Conservation (phyloP, 2,113 vertebrate genomes). For the Chaetorhynchus papuensis region DNA sequence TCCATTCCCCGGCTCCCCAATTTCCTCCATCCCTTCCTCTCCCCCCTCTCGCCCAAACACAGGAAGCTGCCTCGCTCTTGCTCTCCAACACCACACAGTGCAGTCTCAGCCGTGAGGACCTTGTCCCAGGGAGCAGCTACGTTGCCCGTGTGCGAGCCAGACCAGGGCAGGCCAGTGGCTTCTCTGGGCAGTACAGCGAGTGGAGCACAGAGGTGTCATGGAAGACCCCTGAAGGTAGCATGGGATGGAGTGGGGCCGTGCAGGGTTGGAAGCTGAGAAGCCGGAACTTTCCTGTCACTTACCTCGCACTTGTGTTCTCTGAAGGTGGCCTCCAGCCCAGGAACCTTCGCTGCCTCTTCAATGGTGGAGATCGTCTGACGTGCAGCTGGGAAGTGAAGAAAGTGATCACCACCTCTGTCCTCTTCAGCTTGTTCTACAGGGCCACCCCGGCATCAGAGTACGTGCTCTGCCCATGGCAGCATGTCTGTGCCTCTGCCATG, state of each 20-base stretch:
- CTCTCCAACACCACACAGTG: not conserved
- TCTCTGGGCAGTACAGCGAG: not conserved
- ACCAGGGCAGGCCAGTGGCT: not conserved
- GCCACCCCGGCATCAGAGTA: not conserved
- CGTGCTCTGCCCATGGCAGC: not conserved
- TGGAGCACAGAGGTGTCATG: constrained; percentile 62
- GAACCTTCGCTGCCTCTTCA: constrained; percentile 70
- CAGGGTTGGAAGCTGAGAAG: not conserved
- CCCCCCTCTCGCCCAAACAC: not conserved
- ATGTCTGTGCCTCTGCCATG: not conserved
- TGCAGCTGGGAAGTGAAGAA: constrained; percentile 74
- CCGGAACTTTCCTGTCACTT: not conserved
- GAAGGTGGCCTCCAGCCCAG: constrained; percentile 57
- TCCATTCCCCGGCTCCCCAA: not conserved
- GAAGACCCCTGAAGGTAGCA: constrained; percentile 63
- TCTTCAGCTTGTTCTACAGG: constrained; percentile 70
- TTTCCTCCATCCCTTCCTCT: accelerated
- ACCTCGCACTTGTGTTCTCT: not conserved
- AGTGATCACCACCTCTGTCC: constrained; percentile 42
- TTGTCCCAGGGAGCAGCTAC: constrained; percentile 60
- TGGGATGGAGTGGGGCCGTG: accelerated
- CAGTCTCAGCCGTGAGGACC: not conserved
- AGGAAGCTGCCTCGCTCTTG: constrained; percentile 31
- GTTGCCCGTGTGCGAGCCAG: constrained; percentile 60
- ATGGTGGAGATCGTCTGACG: constrained; percentile 20